These are phyloP conservation scores for Saccopteryx bilineata DNA, from an alignment of 2,113 vertebrate species.

Conservation along the genomic window DNA sequence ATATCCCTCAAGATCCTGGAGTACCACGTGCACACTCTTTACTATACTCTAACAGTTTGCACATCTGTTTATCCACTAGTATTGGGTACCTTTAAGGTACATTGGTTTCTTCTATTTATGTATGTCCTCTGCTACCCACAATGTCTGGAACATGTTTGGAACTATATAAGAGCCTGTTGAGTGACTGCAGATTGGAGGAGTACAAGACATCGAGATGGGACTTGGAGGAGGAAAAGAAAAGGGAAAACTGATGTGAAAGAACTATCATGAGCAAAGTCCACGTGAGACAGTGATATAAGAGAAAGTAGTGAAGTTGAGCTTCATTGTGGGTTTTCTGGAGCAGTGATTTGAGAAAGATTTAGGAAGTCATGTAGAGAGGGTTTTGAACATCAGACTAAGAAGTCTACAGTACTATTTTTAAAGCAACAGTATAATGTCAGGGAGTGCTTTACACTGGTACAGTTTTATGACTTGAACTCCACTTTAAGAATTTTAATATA, in stretches of 20 bases:
- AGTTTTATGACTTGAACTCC: background rate
- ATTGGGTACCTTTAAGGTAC: background rate
- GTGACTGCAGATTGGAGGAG: background rate
- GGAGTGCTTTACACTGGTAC: background rate
- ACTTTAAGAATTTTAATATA: background rate
- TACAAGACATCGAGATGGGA: background rate
- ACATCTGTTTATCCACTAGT: background rate
- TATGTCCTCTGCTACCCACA: background rate
- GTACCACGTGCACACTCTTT: background rate
- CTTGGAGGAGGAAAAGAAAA: background rate
- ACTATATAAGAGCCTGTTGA: background rate
- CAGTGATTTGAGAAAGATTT: conserved; percentile 6
- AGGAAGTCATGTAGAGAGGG: background rate
- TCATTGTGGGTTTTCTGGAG: background rate
- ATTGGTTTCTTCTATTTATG: background rate
- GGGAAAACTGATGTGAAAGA: background rate
- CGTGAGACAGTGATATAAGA: background rate
- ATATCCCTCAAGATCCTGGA: background rate
- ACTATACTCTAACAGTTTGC: background rate
- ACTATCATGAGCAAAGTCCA: background rate
- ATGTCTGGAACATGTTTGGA: background rate
- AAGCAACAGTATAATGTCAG: background rate
- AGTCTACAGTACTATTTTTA: background rate
- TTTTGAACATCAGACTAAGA: conserved; percentile 32
- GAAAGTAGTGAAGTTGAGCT: background rate